phyloP scores from a whole-genome alignment of 2,888 invertebrate genomes.

The Hydriomena furcata region DNA sequence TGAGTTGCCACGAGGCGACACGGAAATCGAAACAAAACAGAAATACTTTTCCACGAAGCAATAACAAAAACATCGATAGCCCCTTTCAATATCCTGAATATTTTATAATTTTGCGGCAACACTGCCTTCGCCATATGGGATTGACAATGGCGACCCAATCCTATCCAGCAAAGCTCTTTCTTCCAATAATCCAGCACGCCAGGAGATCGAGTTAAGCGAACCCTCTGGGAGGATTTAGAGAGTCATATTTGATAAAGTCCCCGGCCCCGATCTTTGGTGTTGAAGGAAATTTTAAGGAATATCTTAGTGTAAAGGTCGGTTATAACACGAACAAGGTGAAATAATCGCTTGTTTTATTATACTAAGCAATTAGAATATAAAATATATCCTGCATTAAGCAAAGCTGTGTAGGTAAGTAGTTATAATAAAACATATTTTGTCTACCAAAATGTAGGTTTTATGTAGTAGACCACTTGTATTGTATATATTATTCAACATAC shows the following conservation, averaged over 20 bases:
- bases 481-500: too few species aligned
- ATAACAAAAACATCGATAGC: constrained; percentile 8
- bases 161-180: constrained; percentile 48
- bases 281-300: constrained; percentile 20
- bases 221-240: constrained; percentile 53
- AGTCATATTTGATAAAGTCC: constrained; percentile 29
- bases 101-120: constrained; percentile 54
- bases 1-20: background rate
- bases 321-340: too few species aligned
- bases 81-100: constrained; percentile 58
- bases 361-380: too few species aligned
- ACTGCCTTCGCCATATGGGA: constrained; percentile 46
- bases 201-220: constrained; percentile 55
- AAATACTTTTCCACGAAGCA: background rate
- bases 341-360: too few species aligned
- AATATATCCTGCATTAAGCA: too few species aligned
- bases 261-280: constrained; percentile 19
- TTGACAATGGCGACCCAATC: constrained; percentile 55
- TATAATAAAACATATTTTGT: too few species aligned
- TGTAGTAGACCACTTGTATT: too few species aligned
- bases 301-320: background rate
- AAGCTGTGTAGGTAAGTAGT: too few species aligned
- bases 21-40: background rate
- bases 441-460: too few species aligned
- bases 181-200: constrained; percentile 64